These are phyloP conservation scores for Hypercompe scribonia DNA, from an alignment of 2,888 invertebrate genomes.

Conservation along the genomic window DNA sequence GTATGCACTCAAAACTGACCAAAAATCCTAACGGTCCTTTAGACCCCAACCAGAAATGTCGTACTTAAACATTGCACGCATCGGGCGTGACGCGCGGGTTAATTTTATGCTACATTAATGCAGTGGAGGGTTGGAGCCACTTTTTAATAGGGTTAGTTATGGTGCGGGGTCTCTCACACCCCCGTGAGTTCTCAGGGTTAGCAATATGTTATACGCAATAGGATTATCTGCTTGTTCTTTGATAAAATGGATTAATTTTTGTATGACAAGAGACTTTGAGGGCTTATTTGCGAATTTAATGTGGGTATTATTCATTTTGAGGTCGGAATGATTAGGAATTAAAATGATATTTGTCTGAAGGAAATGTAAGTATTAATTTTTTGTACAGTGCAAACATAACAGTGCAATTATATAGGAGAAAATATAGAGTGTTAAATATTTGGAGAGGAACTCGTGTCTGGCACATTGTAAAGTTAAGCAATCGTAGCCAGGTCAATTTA, in stretches of 20 bases:
- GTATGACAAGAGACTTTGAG: conserved; percentile 35
- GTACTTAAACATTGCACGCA: conserved; percentile 74
- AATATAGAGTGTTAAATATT: neutral
- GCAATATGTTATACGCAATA: conserved; percentile 75
- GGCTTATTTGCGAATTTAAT: conserved; percentile 39
- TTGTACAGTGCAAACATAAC: neutral
- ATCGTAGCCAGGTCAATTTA: neutral
- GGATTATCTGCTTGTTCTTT: conserved; percentile 70
- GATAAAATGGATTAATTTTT: conserved; percentile 60
- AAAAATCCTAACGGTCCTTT: conserved; percentile 57
- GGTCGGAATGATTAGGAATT: neutral
- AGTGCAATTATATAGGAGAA: neutral
- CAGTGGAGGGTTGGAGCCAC: conserved; percentile 72
- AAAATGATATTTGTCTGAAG: neutral
- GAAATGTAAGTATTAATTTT: neutral
- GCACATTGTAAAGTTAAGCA: neutral
- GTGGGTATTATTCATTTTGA: conserved; percentile 10
- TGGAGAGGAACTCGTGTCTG: neutral
- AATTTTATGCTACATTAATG: conserved; percentile 87
- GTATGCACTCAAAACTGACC: conserved; percentile 36
- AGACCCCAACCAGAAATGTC: conserved; percentile 54
- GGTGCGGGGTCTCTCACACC: conserved; percentile 71
- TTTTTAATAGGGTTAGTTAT: conserved; percentile 85
- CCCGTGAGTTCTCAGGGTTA: conserved; percentile 70
- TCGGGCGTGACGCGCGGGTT: conserved; percentile 79